Evolutionary conservation across 1,140 invertebrate genomes (phyloP), one percentile per base, ranked within the genome.

Genomic region (Callitettix versicolor): DNA sequence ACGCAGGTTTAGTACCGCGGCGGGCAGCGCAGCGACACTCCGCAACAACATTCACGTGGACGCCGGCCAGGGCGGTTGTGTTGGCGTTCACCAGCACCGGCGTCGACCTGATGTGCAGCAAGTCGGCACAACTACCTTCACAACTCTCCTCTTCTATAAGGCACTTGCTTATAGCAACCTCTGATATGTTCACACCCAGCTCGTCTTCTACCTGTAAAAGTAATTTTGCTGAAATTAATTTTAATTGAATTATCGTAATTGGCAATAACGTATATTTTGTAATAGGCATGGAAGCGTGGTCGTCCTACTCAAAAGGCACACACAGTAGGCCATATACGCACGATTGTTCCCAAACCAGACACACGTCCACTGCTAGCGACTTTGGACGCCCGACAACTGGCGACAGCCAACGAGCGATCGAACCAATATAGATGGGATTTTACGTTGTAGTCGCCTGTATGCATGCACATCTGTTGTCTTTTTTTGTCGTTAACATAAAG

Each of bases 121-220:
- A 79, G 71, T 95, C 97, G 1, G 91, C 93, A 71, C 95, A 98
- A 49, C 92, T 95, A 6, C 89, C 91, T 71, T 96, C 92, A 71
- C 94, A 98, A 72, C 86, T 87, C 65, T 91, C 85, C 66, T 95
- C 92, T 73, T 95, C 91, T 67, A 92, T 90, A 21, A 95, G 73
- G 70, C 95, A 98, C 72, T 97, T 92, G 64, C 98, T 93, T 59
- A 98, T 97, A 51, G 91, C 92, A 2, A 97, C 91, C 92, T 96
- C 95, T 2, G 89, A 92, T 34, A 98, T 94, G 63, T 94, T 93
- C 41, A 97, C 89, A 21, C 91, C 93, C 9, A 96, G 85, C 58
- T 87, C 85, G 61, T 82, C 79, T 73, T 96, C 92, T 68, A 98
- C 95, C 80, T 86, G 51, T 21, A 41, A 47, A 20, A 3, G 14